These are phyloP conservation scores for Otus sunia DNA, from an alignment of 2,113 vertebrate genomes.

Conservation along the genomic window DNA sequence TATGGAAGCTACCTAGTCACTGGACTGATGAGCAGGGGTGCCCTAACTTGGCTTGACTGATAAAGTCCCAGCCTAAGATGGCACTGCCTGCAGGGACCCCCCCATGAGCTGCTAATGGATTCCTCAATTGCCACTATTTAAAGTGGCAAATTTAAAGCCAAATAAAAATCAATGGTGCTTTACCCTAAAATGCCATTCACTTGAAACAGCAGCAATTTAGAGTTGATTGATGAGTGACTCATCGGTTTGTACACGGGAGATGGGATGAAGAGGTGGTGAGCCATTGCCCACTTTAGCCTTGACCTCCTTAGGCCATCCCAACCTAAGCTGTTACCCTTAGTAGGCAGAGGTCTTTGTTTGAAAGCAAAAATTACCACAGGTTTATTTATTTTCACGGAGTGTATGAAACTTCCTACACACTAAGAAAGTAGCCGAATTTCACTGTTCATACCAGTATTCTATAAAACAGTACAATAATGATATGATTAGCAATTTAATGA, in stretches of 20 bases:
- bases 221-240: not conserved
- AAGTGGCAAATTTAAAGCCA: not conserved
- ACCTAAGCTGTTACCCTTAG: not conserved
- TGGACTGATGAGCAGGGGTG: not conserved
- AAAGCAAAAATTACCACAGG: not conserved
- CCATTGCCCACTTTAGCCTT: not conserved
- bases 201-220: not conserved
- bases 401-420: not conserved
- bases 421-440: not conserved
- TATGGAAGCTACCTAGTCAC: not conserved
- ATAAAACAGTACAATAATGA: not conserved
- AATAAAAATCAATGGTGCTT: conserved; percentile 22
- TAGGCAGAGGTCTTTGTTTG: not conserved
- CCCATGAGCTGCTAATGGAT: not conserved
- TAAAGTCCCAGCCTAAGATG: not conserved
- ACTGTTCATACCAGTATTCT: not conserved
- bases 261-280: not conserved
- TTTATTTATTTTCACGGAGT: not conserved
- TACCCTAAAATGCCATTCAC: not conserved
- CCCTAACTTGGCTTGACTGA: not conserved
- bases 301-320: not conserved
- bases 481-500: not conserved
- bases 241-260: not conserved
- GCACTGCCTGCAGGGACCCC: not conserved
- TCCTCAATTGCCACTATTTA: not conserved